Percentiles rank a stretch among this genome's conserved stretches.
Evolutionary conservation across 2,797 vertebrate species (phyloP).

Genomic region (Rhodeus uyekii): DNA sequence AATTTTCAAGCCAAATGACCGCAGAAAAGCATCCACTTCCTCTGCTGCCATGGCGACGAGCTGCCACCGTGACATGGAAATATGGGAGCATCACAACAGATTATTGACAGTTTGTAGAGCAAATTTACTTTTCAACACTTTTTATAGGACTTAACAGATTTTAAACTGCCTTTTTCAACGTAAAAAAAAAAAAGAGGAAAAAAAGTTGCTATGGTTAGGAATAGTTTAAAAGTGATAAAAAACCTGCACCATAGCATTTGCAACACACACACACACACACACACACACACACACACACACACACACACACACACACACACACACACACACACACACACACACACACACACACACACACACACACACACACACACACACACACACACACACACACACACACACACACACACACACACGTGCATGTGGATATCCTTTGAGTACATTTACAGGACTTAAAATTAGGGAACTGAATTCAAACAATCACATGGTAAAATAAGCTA

Average conservation of each 20-base stretch:
- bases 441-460: neutral
- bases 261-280: neutral
- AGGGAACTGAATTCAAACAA: constrained; percentile 13
- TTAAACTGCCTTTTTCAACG: neutral
- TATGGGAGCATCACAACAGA: constrained; percentile 31
- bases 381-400: no score
- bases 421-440: neutral
- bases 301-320: no score
- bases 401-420: no score
- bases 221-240: neutral
- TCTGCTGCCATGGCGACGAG: constrained; percentile 46
- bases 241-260: neutral
- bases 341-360: no score
- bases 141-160: neutral
- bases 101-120: constrained; percentile 27
- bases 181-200: no score
- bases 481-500: constrained; percentile 43
- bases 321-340: no score
- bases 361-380: no score
- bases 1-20: constrained; percentile 43
- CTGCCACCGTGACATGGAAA: constrained; percentile 34
- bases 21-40: constrained; percentile 30
- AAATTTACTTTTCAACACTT: neutral
- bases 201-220: neutral
- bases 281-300: no score